phyloP scores from a whole-genome alignment of 1,140 invertebrate genomes.

The Phenacoccus solenopsis region DNA sequence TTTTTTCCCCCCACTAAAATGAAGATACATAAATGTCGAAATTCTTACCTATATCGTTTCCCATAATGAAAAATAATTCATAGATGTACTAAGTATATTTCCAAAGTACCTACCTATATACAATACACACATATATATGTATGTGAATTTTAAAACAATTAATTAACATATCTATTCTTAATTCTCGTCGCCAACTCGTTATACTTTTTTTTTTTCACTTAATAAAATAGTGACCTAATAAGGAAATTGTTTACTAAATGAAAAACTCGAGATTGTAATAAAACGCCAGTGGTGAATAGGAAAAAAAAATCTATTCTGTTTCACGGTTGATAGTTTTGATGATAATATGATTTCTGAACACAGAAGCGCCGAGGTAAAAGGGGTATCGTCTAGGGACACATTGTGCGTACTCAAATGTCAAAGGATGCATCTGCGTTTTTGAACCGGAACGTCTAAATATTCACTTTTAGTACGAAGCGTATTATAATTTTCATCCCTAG shows the following conservation, averaged over 20 bases:
- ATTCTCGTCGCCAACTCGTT: too few species aligned
- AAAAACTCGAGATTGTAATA: neutral
- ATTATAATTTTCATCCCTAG: neutral
- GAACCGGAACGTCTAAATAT: constrained; percentile 1
- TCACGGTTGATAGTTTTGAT: neutral
- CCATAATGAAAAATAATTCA: too few species aligned
- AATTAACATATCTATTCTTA: too few species aligned
- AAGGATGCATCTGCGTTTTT: neutral
- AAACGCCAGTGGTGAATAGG: neutral
- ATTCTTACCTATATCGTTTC: too few species aligned
- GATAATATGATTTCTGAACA: neutral
- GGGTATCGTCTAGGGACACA: neutral
- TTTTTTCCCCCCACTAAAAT: too few species aligned
- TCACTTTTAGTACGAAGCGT: neutral
- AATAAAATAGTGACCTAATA: constrained; percentile 1
- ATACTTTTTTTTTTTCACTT: too few species aligned
- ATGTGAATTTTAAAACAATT: too few species aligned
- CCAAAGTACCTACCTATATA: too few species aligned
- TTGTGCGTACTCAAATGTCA: constrained; percentile 1
- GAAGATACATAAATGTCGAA: too few species aligned
- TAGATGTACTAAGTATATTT: too few species aligned
- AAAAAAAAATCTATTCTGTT: neutral
- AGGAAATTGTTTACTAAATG: neutral
- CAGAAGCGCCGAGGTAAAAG: neutral
- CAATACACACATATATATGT: too few species aligned